Conservation (phyloP, 2,113 vertebrate species). For the human (Homo sapiens) region DNA sequence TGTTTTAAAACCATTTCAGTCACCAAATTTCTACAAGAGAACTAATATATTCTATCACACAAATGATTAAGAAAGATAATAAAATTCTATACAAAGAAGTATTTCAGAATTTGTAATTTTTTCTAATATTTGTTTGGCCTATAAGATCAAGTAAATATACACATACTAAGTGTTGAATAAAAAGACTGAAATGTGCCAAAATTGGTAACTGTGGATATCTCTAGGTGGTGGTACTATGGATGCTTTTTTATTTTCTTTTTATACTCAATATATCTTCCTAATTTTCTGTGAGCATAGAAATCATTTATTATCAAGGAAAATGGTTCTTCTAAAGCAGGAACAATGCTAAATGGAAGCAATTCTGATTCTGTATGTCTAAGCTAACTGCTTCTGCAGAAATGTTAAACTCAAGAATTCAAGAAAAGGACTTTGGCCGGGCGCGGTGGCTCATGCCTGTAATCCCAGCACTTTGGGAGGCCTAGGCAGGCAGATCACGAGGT, state of each 20-base stretch:
- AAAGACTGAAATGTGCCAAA: background rate
- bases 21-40: background rate
- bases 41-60: background rate
- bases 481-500: no score
- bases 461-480: no score
- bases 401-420: background rate
- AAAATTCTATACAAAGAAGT: background rate
- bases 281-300: background rate
- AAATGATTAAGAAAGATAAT: background rate
- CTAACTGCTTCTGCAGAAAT: background rate
- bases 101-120: background rate
- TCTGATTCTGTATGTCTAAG: background rate
- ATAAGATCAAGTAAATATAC: background rate
- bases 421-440: background rate
- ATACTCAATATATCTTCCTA: background rate
- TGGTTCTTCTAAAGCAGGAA: background rate
- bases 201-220: background rate
- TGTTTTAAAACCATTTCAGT: conserved; percentile 18
- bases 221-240: background rate
- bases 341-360: background rate
- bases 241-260: background rate
- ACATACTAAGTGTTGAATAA: background rate
- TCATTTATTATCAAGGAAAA: background rate
- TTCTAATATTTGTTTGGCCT: background rate
- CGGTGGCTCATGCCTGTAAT: no score